phyloP scores from a whole-genome alignment of 2,113 vertebrate species.

The Ochotona curzoniae region DNA sequence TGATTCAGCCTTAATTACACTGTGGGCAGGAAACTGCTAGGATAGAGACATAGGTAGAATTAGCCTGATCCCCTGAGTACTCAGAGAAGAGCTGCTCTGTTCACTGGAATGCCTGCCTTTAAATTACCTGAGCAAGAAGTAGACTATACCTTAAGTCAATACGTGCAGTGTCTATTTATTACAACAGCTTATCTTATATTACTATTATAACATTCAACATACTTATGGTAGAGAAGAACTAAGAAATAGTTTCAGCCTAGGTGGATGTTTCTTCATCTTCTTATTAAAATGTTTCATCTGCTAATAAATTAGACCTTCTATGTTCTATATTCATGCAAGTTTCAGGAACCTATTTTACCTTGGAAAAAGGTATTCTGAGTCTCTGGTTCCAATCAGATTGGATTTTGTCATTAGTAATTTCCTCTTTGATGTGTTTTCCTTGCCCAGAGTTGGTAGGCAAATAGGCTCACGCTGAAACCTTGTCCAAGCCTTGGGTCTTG shows the following conservation, averaged over 20 bases:
- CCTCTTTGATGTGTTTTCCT: background rate
- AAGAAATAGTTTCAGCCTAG: background rate
- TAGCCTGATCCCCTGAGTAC: background rate
- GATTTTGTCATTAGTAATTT: background rate
- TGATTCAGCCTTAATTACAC: background rate
- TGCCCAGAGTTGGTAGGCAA: background rate
- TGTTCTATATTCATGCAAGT: constrained; percentile 11
- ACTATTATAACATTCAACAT: background rate
- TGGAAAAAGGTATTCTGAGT: background rate
- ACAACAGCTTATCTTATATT: constrained; percentile 34
- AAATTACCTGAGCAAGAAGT: constrained; percentile 25
- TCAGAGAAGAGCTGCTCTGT: background rate
- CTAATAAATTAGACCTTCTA: constrained; percentile 30
- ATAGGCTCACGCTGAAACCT: background rate
- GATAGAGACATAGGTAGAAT: background rate
- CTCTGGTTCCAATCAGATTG: background rate
- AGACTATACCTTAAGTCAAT: background rate
- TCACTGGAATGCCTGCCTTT: background rate
- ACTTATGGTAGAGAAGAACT: background rate
- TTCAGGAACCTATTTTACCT: background rate
- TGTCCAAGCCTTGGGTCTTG: background rate
- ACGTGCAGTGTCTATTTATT: background rate
- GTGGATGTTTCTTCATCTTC: background rate
- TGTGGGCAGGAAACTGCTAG: background rate
- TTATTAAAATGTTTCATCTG: constrained; percentile 27